Percentiles rank a stretch among this genome's conserved stretches.
Evolutionary conservation across 2,113 vertebrate species (phyloP).

Genomic region (Sphaerodactylus townsendi): DNA sequence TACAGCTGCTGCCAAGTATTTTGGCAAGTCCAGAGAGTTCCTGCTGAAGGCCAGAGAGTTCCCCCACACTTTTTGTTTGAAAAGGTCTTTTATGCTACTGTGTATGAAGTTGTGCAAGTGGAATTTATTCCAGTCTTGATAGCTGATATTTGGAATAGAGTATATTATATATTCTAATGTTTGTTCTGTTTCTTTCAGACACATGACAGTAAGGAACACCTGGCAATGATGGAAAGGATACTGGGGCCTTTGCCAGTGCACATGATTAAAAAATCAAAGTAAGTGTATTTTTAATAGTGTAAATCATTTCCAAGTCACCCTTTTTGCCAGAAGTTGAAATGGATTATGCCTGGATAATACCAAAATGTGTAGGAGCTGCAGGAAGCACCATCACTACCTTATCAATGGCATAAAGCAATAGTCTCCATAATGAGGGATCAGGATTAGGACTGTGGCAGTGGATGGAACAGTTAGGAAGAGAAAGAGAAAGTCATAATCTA

Average conservation of each 20-base stretch:
- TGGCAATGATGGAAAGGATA: conserved; percentile 98
- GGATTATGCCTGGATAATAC: too few species aligned
- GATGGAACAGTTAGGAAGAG: too few species aligned
- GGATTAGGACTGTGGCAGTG: too few species aligned
- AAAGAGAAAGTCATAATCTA: too few species aligned
- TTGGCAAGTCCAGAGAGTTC: not conserved
- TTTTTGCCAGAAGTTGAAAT: too few species aligned
- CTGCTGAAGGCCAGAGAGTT: not conserved
- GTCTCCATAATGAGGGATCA: too few species aligned
- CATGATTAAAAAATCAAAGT: conserved; percentile 94
- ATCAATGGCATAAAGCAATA: too few species aligned
- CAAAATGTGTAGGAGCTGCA: too few species aligned
- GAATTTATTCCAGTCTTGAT: not conserved
- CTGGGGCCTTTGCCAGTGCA: conserved; percentile 89
- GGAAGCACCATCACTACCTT: too few species aligned
- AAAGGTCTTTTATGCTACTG: not conserved
- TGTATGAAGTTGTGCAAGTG: not conserved
- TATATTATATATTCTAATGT: not conserved
- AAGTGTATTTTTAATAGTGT: not conserved
- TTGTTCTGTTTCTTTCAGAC: conserved; percentile 76
- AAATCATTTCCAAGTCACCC: not conserved
- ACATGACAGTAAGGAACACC: conserved; percentile 94
- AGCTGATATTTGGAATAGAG: not conserved
- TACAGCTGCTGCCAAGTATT: not conserved
- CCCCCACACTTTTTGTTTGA: not conserved